Base-by-base conservation (phyloP, 2,888 invertebrate species). In the Dione vanillae region DNA sequence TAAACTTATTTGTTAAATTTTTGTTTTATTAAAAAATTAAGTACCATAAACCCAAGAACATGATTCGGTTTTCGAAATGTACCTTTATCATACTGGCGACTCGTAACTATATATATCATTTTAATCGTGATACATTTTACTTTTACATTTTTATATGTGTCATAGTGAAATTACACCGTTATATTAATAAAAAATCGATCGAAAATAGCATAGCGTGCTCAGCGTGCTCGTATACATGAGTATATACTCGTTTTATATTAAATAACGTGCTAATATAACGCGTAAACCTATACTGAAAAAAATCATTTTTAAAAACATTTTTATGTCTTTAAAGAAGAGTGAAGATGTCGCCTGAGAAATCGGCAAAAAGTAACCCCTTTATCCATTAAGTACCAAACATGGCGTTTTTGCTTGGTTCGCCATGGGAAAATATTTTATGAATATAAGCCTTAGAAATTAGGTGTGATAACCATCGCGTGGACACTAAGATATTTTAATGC, bases 101-200 rank as follows among this genome's bases (percentile, higher is more conserved):
- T 27, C 27, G 27, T 27, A 45, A 43, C 20, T 45, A 27, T 43
- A 35, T 35, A 27, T 35, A 45, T n/a, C n/a, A 16, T 45, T 45
- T 16, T 45, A 35, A 45, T 61, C 61, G n/a, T 8, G 9, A 20
- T 37, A 40, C 12, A 56, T 56, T 40, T 40, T n/a, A 54, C 16
- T 37, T 40, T 56, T 40, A 19, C 37, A 6, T 16, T 56, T 6
- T 16, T 11, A 56, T 61, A 16, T 16, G n/a, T n/a, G 61, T 61
- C n/a, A 43, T 20, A 14, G n/a, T n/a, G 45, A 45, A 45, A 45
- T 45, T n/a, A 11, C 61, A 45, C 20, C 45, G 61, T 47, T 45
- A 35, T 16, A 16, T 61, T 45, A 61, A 61, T 61, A 35, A 61
- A 45, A n/a, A 45, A 61, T 61, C 8, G 35, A 35, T 35, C 59